phyloP scores from a whole-genome alignment of 2,888 invertebrate species.

The Epicampocera succincta region DNA sequence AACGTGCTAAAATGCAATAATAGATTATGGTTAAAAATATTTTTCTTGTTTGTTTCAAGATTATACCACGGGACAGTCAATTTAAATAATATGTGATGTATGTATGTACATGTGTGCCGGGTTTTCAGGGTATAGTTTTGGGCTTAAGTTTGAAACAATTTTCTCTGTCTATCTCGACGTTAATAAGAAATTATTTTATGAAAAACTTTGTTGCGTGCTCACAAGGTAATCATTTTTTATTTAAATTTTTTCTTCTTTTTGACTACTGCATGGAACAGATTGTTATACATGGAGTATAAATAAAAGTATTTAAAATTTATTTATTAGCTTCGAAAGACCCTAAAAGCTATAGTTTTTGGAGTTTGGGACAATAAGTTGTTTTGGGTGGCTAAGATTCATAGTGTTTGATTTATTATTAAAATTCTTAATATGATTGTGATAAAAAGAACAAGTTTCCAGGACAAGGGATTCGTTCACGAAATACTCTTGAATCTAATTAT shows the following conservation, averaged over 20 bases:
- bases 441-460: no score
- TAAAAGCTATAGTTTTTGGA: no score
- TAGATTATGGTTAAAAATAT: constrained; percentile 8
- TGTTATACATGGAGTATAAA: not conserved
- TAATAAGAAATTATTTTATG: not conserved
- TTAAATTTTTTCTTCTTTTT: no score
- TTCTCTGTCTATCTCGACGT: constrained; percentile 1
- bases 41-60: not conserved
- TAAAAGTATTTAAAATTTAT: not conserved
- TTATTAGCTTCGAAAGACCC: no score
- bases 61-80: constrained; percentile 22
- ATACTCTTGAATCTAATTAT: no score
- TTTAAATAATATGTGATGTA: constrained; percentile 33
- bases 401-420: no score
- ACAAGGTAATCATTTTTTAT: no score
- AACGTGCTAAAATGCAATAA: constrained; percentile 58
- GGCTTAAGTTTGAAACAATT: constrained; percentile 7
- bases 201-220: not conserved
- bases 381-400: no score
- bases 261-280: no score
- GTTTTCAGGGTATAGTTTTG: constrained; percentile 30
- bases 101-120: not conserved
- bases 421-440: no score
- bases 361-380: no score
- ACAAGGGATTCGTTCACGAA: no score